Evolutionary conservation across 2,797 vertebrate genomes (phyloP), one percentile per base, ranked within the genome.

Genomic region (Ctenosaura bakeri): DNA sequence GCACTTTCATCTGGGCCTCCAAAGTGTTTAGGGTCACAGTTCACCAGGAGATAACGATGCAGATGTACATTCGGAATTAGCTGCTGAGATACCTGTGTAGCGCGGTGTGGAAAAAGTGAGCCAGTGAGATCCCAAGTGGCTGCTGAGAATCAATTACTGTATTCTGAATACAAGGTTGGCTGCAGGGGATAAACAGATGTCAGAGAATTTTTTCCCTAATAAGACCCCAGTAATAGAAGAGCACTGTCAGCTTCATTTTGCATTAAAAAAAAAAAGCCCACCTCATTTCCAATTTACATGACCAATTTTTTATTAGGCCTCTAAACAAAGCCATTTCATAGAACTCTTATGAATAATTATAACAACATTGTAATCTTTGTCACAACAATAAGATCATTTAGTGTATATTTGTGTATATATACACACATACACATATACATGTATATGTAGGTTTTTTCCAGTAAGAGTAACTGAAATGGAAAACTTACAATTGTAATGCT

Each of bases 121-220:
- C 92, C 96, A 97, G 97, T 97, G 93, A 97, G 97, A 97, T 98
- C 98, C 98, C 98, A 96, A 97, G 97, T 97, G 98, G 98, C 97
- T 97, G 97, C 97, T 97, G 97, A 95, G 98, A 99, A 99, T 99
- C 98, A 99, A 99, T 99, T 99, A 99, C 98, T 97, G 95, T 97
- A 98, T 98, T 98, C 98, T 98, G 96, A 97, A 98, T 98, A 98
- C 98, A 97, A 98, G 98, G 97, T 98, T 98, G 98, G 98, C 98
- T 98, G 97, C 97, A 96, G 97, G 96, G 98, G 97, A 98, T 98
- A 98, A 98, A 98, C 98, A 98, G 98, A 98, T 98, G 97, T 98
- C 98, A 98, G 98, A 98, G 97, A 98, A 98, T 97, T 97, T 97
- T 90, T 98, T 98, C 96, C 97, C 97, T 98, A 98, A 98, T 98